Base-by-base conservation (phyloP, 2,113 vertebrate genomes). In the Lathamus discolor region DNA sequence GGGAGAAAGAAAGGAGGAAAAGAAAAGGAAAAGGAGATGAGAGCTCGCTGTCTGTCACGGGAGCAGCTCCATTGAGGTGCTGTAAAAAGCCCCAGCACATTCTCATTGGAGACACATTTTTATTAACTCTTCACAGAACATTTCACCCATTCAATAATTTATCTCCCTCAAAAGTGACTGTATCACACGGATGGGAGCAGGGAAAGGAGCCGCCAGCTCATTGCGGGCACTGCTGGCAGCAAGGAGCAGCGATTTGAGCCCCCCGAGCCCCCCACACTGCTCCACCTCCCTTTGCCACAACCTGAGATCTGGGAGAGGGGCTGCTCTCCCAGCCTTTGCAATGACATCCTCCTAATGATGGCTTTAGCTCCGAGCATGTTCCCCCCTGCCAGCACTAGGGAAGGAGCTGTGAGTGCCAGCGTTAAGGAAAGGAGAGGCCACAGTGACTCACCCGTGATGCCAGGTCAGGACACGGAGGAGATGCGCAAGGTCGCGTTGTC, bases 101-200 rank as follows among this genome's bases (percentile, higher is more conserved):
- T 85, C 82, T 85, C 87, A 90, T 68, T 92, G 89, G 82, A 72
- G 51, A 44, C 37, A 33, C 27, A 22, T 80, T 93, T 91, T 72
- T 94, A 91, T 89, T 52, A 78, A 78, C 84, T 63, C 39, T 73
- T 64, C 88, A 62, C 48, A 91, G 83, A 86, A 84, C 74, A 90
- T 94, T 96, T 93, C 77, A 76, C 70, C 52, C 84, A 93, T 90
- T 96, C 74, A 95, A 93, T 85, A 90, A 91, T 91, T 84, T 75
- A 89, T 88, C 69, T 83, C 52, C 85, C 66, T 92, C 73, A 48
- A 41, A 89, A 54, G 39, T 33, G 68, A 35, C 48, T 70, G 35
- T 46, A 59, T 39, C 10, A 1, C 31, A 44, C 13, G 67, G 81
- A 44, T 17, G 41, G 77, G 79, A 78, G 68, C 35, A 4, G 44